Base-by-base conservation (phyloP, 2,797 vertebrate genomes). In the Melanogrammus aeglefinus region DNA sequence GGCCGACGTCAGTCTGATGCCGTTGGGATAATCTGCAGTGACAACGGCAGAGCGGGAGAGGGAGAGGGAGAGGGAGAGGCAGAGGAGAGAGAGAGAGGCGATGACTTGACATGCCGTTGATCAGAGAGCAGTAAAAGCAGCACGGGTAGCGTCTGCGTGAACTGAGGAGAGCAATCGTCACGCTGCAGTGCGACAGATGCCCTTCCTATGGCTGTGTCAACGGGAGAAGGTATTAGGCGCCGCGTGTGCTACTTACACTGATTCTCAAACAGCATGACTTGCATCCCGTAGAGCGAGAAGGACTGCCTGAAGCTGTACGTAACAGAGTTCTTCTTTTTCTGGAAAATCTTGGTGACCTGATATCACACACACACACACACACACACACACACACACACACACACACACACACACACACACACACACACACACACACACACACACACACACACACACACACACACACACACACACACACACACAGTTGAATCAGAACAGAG, bases 291-390 rank as follows among this genome's bases (percentile, higher is more conserved):
- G 63, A 99, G 94, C 73, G 98, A 97, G 91, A 99, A 99, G 1
- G 97, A 98, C 94, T 99, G 97, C 31, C 98, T 94, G 89, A 99
- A 98, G 91, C 97, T 99, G 94, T 99, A 99, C 0, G 98, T 99
- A 81, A 99, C 98, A 0, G 97, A 99, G 88, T 98, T 99, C 92
- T 99, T 99, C 94, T 99, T 99, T 87, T 99, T 99, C 88, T 99
- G 98, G 92, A 99, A 99, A 81, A 99, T 99, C 94, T 99, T 99
- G 78, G 98, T 99, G 77, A 99, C 97, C 98, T 99, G 83, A 77
- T 86, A 87, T 24, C n/a, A 78, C 0, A 39, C 18, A 75, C 74
- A 79, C 27, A 78, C 69, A 75, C 12, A 18, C 18, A 31, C 72
- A 7, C 14, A 21, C 2, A 31, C 31, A 31, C 31, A 2, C 31